phyloP scores from a whole-genome alignment of 2,113 vertebrate species.

The Clarias macrocephalus region DNA sequence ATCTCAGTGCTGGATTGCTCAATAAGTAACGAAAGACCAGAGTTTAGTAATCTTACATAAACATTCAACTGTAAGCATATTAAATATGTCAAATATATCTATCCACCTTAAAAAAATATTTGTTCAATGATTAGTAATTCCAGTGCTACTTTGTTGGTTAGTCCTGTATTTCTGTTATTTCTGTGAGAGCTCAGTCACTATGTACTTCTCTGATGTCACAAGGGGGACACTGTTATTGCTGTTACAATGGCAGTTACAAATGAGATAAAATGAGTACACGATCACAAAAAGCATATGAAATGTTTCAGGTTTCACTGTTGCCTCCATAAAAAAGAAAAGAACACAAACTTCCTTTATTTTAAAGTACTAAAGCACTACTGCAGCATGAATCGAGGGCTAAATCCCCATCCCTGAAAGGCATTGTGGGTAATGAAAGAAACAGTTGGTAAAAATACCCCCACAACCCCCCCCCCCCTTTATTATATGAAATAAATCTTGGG shows the following conservation, averaged over 20 bases:
- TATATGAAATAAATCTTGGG: background rate
- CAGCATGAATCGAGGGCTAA: background rate
- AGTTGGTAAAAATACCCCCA: background rate
- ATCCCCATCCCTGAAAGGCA: background rate
- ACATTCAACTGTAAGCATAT: background rate
- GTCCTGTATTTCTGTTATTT: background rate
- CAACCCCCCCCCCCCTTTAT: too few relatives aligned
- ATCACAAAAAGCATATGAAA: background rate
- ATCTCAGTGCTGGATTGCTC: background rate
- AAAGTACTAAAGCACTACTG: background rate
- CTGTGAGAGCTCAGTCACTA: background rate
- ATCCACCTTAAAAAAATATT: background rate
- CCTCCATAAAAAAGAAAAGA: background rate
- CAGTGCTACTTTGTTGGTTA: background rate
- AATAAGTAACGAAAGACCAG: background rate
- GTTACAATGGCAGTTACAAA: background rate
- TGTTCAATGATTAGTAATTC: background rate
- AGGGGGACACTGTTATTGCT: too few relatives aligned
- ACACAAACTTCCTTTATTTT: background rate
- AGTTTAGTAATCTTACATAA: background rate
- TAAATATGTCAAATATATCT: background rate
- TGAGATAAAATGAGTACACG: background rate
- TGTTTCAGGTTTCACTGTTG: background rate
- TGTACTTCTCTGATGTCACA: background rate
- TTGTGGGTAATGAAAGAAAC: background rate